Base-by-base conservation (phyloP, 2,797 vertebrate species). In the Macropus fuliginosus region DNA sequence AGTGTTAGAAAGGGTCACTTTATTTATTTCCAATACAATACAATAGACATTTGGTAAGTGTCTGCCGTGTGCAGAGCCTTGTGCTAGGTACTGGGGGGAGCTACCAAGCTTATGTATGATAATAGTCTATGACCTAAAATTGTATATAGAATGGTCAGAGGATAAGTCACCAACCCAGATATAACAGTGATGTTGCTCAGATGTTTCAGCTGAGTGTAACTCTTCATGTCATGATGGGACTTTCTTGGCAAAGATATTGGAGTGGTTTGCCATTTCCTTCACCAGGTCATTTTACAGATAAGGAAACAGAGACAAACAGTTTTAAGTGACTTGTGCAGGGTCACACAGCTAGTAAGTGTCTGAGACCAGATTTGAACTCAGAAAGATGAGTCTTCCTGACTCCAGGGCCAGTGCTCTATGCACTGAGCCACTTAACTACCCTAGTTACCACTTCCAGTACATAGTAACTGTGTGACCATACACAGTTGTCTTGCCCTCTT, bases 141-240 rank as follows among this genome's bases (percentile, higher is more conserved):
- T 54, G 40, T 13, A 16, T 50, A 54, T 12, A 5, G n/a, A 87
- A 8, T 9, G 24, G 0, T 0, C 5, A 90, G 93, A 94, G 21
- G 12, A 74, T 90, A 0, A 8, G 6, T 54, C n/a, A 14, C 74
- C 54, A 5, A 0, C 54, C 27, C 5, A 40, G 24, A 5, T 66
- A 91, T 56, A 40, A 24, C 24, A 94, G 96, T 55, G 21, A 40
- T 13, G 31, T 62, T 62, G 66, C 40, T 74, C 66, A 74, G n/a
- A 9, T 74, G 8, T 40, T 74, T 74, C n/a, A 74, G 18, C 3
- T 66, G 62, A n/a, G 62, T 66, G 5, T n/a, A 16, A 66, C 16
- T 66, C 4, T 66, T 66, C 66, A 40, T 40, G 34, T 2, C 66
- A 74, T 56, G 56, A 56, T 40, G n/a, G 66, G 14, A 6, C 40